phyloP scores from a whole-genome alignment of 2,888 invertebrate species.

The Gortyna flavago region DNA sequence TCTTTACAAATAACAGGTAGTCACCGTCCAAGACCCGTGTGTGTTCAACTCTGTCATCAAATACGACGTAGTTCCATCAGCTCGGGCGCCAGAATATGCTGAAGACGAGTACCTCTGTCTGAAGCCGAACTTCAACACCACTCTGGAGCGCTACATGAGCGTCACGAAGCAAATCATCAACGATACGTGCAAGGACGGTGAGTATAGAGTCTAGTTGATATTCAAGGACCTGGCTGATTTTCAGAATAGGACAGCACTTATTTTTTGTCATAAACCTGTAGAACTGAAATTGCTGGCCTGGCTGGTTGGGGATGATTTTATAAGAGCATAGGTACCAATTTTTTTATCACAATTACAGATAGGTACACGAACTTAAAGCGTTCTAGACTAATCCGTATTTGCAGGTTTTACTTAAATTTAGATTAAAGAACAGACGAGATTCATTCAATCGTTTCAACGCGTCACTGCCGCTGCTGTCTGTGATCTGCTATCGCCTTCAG shows the following conservation, averaged over 20 bases:
- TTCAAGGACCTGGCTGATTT: neutral
- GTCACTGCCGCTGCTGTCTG: neutral
- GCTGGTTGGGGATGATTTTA: neutral
- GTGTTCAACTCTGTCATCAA: constrained; percentile 85
- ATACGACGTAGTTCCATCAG: constrained; percentile 82
- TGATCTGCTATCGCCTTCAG: neutral
- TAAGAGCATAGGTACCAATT: neutral
- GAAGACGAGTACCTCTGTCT: constrained; percentile 85
- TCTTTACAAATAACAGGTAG: constrained; percentile 68
- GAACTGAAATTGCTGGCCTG: neutral
- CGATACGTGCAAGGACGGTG: constrained; percentile 82
- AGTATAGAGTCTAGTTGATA: constrained; percentile 46
- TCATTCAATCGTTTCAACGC: neutral
- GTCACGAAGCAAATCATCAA: constrained; percentile 79
- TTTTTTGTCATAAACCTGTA: neutral
- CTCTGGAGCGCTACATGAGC: constrained; percentile 83
- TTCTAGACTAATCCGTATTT: neutral
- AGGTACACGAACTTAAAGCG: neutral
- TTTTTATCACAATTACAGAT: too few species aligned
- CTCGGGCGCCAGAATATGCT: constrained; percentile 74
- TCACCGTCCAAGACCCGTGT: constrained; percentile 78
- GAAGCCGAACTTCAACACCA: constrained; percentile 79
- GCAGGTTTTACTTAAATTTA: neutral
- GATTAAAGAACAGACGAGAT: neutral
- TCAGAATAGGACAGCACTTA: neutral